These are phyloP conservation scores for Dyspetes luteomarginatus DNA, from an alignment of 2,888 invertebrate species.

Conservation along the genomic window DNA sequence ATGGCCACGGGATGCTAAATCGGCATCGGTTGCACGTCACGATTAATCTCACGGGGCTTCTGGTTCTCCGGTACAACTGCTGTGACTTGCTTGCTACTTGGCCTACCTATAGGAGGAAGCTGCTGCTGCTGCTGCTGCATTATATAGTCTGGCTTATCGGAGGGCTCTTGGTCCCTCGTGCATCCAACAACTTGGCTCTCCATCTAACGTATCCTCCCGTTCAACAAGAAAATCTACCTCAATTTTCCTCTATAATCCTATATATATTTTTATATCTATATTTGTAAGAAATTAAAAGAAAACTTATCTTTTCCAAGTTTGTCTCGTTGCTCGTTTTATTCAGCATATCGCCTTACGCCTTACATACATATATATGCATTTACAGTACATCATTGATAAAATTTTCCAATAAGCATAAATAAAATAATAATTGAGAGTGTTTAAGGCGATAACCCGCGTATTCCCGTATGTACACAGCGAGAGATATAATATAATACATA, in stretches of 20 bases:
- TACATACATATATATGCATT: constrained; percentile 9
- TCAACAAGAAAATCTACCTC: too few relatives aligned
- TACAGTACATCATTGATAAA: constrained; percentile 45
- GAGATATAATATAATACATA: neutral
- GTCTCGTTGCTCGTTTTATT: constrained; percentile 19
- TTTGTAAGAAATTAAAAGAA: constrained; percentile 44
- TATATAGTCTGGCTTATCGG: too few relatives aligned
- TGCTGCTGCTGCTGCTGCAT: too few relatives aligned
- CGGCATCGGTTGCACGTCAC: constrained; percentile 57
- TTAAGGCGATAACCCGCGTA: constrained; percentile 32
- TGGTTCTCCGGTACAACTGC: constrained; percentile 59
- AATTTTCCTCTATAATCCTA: too few relatives aligned
- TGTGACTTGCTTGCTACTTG: constrained; percentile 43
- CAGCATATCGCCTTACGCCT: constrained; percentile 27
- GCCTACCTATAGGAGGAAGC: too few relatives aligned
- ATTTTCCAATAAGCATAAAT: constrained; percentile 53
- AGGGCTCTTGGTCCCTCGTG: too few relatives aligned
- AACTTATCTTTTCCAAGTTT: constrained; percentile 47
- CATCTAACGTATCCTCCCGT: too few relatives aligned
- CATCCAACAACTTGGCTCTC: too few relatives aligned
- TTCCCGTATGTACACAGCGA: neutral
- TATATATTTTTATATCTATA: constrained; percentile 4
- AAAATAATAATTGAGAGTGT: constrained; percentile 47
- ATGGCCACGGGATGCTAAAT: constrained; percentile 60
- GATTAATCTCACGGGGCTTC: constrained; percentile 64